Evolutionary conservation across 2,797 vertebrate species (phyloP).

Genomic region (Halcyon chelicuti): DNA sequence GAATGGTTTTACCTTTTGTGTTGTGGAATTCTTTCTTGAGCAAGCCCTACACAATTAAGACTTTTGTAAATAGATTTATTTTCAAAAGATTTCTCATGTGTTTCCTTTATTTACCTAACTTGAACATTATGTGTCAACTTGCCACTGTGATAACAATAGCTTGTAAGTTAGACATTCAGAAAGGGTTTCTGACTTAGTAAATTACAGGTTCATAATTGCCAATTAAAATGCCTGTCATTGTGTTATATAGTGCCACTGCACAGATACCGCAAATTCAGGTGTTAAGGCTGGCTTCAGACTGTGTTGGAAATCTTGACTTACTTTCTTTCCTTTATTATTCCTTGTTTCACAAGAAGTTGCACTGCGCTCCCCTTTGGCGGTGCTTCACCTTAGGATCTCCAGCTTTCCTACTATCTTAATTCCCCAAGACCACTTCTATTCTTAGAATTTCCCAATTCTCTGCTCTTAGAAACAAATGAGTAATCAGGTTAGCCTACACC

Average conservation of each 20-base stretch:
- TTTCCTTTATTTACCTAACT: background rate
- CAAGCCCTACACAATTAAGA: background rate
- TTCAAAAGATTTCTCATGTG: background rate
- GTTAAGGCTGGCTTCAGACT: background rate
- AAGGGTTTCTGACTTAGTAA: slow-evolving; percentile 18
- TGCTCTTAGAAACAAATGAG: background rate
- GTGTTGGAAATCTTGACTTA: background rate
- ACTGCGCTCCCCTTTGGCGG: background rate
- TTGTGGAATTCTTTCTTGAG: background rate
- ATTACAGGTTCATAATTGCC: slow-evolving; percentile 14
- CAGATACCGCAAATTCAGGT: background rate
- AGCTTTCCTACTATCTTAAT: background rate
- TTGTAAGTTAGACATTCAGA: slow-evolving; percentile 15
- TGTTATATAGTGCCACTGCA: background rate
- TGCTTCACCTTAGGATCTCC: background rate
- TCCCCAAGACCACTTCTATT: background rate
- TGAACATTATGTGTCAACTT: background rate
- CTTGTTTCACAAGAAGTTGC: background rate
- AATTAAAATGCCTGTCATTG: background rate
- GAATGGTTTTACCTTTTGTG: background rate
- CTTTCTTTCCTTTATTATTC: background rate
- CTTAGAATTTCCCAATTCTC: background rate
- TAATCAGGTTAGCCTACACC: background rate
- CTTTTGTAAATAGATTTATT: background rate
- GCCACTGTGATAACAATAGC: background rate